A percentile compares a stretch with the other conserved stretches of the same genome.
phyloP scores from a whole-genome alignment of 2,797 vertebrate species.

The Selene dorsalis region DNA sequence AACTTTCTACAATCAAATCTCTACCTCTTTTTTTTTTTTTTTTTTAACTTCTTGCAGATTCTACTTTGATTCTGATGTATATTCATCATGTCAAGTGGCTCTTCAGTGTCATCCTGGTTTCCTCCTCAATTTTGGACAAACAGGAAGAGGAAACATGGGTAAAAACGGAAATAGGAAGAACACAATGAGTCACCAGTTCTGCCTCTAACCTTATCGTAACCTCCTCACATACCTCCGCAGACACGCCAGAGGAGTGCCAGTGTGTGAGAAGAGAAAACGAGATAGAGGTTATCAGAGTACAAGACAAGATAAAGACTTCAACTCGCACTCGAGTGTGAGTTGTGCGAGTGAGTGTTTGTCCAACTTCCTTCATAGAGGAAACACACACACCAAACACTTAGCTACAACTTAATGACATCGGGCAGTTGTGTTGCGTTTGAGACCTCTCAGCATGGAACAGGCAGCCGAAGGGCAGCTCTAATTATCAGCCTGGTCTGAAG shows the following conservation, averaged over 20 bases:
- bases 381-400: conserved; percentile 23
- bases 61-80: background rate
- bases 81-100: background rate
- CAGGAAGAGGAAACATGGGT: conserved; percentile 53
- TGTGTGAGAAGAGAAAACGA: background rate
- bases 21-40: background rate
- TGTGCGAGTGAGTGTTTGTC: background rate
- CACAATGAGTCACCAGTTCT: conserved; percentile 20
- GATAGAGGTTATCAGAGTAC: conserved; percentile 3
- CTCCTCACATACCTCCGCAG: conserved; percentile 8
- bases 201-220: conserved; percentile 33
- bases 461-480: conserved; percentile 8
- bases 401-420: conserved; percentile 51
- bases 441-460: conserved; percentile 38
- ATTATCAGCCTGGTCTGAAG: background rate
- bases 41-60: background rate
- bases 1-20: background rate
- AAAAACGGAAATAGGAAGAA: conserved; percentile 60
- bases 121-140: conserved; percentile 42
- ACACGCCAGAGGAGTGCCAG: background rate
- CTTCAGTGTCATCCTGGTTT: conserved; percentile 18
- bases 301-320: conserved; percentile 26
- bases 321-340: conserved; percentile 2
- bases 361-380: background rate
- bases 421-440: conserved; percentile 26